Conservation (phyloP, 2,113 vertebrate genomes). For the Lutjanus erythropterus region DNA sequence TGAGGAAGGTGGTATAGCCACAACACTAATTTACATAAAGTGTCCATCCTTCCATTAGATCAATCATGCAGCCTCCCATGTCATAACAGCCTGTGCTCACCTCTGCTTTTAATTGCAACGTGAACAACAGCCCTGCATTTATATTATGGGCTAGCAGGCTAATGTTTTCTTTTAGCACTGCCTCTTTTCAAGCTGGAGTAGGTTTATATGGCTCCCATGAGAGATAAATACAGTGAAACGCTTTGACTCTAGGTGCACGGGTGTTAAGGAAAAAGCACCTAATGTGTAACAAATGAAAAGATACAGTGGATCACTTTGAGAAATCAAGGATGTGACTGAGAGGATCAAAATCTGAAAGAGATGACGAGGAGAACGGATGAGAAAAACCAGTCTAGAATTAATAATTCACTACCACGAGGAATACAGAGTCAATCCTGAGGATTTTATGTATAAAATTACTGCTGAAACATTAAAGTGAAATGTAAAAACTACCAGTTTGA, state of each 20-base stretch:
- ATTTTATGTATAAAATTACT: no score
- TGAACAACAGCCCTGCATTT: neutral
- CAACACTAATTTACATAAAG: constrained; percentile 11
- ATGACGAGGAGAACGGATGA: neutral
- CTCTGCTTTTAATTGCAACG: neutral
- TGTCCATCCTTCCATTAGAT: neutral
- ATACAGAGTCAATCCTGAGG: neutral
- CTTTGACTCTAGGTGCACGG: neutral
- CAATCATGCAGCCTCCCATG: no score
- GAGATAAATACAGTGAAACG: neutral
- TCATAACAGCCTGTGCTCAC: neutral
- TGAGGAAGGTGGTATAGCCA: neutral
- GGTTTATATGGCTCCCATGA: neutral
- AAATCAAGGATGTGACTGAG: neutral
- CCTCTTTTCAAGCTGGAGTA: neutral
- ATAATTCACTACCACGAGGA: no score
- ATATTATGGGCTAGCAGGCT: neutral
- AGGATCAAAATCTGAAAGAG: neutral
- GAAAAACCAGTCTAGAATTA: neutral
- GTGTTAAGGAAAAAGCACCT: neutral
- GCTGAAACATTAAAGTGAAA: neutral
- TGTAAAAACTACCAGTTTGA: neutral
- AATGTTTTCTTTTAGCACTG: neutral
- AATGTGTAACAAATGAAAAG: neutral
- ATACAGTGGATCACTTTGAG: neutral